A percentile compares a stretch with the other conserved stretches of the same genome.
phyloP scores from a whole-genome alignment of 2,888 invertebrate genomes.

The Mythimna impura region DNA sequence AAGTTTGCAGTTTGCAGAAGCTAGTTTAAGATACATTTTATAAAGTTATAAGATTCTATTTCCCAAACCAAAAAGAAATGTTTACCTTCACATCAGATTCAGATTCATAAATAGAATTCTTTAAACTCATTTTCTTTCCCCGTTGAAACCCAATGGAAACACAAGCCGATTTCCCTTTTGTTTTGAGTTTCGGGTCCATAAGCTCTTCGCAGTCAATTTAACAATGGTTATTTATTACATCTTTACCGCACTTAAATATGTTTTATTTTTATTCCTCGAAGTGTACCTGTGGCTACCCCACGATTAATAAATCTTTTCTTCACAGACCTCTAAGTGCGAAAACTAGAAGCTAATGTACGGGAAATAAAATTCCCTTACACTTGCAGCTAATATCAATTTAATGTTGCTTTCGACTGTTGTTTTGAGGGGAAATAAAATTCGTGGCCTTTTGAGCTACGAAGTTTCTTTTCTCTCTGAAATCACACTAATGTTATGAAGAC shows the following conservation, averaged over 20 bases:
- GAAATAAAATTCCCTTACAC: conserved; percentile 72
- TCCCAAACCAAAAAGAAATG: neutral
- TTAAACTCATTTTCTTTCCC: conserved; percentile 50
- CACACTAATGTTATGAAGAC: too few relatives aligned
- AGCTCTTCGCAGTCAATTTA: conserved; percentile 88
- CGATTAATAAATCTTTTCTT: conserved; percentile 79
- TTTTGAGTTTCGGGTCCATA: conserved; percentile 82
- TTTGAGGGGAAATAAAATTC: conserved; percentile 32
- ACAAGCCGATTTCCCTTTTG: conserved; percentile 75
- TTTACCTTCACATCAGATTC: conserved; percentile 5
- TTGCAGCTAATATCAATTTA: conserved; percentile 61
- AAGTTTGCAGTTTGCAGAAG: too few relatives aligned
- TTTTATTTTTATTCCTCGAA: conserved; percentile 80
- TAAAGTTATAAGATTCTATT: conserved; percentile 4
- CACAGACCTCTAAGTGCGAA: conserved; percentile 79
- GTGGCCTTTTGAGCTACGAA: neutral
- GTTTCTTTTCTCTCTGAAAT: neutral
- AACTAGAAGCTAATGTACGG: conserved; percentile 77
- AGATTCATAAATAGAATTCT: conserved; percentile 17
- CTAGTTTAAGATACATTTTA: neutral
- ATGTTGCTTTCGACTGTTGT: conserved; percentile 39
- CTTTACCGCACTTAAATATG: conserved; percentile 83
- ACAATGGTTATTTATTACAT: conserved; percentile 87
- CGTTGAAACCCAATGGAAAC: conserved; percentile 66
- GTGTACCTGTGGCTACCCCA: conserved; percentile 74